Percentiles rank a stretch among this genome's conserved stretches.
Evolutionary conservation across 2,888 invertebrate species (phyloP).

Genomic region (Gnatocerus cornutus): DNA sequence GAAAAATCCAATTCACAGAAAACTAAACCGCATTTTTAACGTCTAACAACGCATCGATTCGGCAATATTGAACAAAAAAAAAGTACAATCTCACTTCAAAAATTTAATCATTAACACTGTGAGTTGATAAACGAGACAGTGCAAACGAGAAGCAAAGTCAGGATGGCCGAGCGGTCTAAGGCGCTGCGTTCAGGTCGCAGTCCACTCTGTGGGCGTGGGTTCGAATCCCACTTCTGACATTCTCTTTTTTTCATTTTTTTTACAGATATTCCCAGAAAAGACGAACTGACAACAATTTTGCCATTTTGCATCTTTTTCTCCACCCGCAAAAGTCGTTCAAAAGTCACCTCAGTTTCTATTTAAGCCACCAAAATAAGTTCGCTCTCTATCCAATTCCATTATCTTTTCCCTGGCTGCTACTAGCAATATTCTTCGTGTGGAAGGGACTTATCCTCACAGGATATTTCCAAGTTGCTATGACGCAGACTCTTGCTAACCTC

Average conservation of each 20-base stretch:
- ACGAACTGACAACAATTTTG: too few relatives aligned
- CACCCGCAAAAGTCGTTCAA: too few relatives aligned
- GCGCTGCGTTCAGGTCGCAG: conserved; percentile 86
- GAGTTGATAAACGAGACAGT: too few relatives aligned
- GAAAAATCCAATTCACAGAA: too few relatives aligned
- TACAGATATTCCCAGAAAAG: too few relatives aligned
- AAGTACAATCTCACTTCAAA: too few relatives aligned
- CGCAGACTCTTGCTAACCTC: conserved; percentile 52
- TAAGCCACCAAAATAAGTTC: conserved; percentile 48
- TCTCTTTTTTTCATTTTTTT: too few relatives aligned
- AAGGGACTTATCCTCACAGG: conserved; percentile 50
- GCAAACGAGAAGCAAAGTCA: conserved; percentile 70
- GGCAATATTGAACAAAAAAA: too few relatives aligned
- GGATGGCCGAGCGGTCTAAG: conserved; percentile 93
- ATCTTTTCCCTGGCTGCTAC: conserved; percentile 45
- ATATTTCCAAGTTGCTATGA: conserved; percentile 47
- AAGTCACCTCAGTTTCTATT: conserved; percentile 46
- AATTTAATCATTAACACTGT: too few relatives aligned
- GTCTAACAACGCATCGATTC: too few relatives aligned
- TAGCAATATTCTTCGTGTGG: conserved; percentile 47
- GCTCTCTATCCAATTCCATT: conserved; percentile 52
- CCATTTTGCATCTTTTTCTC: too few relatives aligned
- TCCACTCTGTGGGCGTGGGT: conserved; percentile 72
- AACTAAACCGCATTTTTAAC: too few relatives aligned
- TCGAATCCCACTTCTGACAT: conserved; percentile 66